A percentile compares a stretch with the other conserved stretches of the same genome.
phyloP scores from a whole-genome alignment of 2,888 invertebrate genomes.

The Ethmia dodecea region DNA sequence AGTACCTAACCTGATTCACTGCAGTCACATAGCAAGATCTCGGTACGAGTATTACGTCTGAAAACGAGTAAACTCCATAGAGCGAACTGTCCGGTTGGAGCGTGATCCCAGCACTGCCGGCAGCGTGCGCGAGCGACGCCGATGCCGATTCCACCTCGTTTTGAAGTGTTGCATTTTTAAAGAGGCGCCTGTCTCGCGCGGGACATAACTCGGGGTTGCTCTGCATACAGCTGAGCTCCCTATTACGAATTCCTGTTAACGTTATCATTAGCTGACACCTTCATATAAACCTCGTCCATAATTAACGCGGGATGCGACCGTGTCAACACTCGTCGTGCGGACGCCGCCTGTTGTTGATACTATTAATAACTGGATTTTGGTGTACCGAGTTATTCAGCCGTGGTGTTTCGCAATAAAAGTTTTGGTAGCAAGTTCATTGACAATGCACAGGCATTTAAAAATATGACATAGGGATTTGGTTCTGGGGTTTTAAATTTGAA shows the following conservation, averaged over 20 bases:
- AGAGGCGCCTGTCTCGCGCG: slow-evolving; percentile 69
- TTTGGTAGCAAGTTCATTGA: no score
- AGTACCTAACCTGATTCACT: no score
- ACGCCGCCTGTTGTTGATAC: slow-evolving; percentile 4
- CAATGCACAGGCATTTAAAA: no score
- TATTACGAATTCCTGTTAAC: slow-evolving; percentile 75
- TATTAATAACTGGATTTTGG: slow-evolving; percentile 7
- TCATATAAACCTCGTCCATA: slow-evolving; percentile 63
- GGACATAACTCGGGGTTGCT: slow-evolving; percentile 71
- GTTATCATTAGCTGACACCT: slow-evolving; percentile 72
- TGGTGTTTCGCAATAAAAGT: no score
- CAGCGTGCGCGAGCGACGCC: slow-evolving; percentile 67
- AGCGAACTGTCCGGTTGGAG: slow-evolving; percentile 40
- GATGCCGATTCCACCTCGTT: slow-evolving; percentile 63
- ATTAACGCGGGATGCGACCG: slow-evolving; percentile 55
- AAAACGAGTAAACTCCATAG: no score
- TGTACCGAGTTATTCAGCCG: no score
- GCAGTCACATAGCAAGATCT: no score
- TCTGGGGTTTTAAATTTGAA: no score
- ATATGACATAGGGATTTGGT: no score
- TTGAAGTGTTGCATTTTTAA: slow-evolving; percentile 74
- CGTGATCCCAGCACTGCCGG: slow-evolving; percentile 53
- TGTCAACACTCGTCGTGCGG: slow-evolving; percentile 9
- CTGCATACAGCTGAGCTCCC: slow-evolving; percentile 66
- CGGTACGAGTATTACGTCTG: no score